Evolutionary conservation across 2,888 invertebrate genomes (phyloP).

Genomic region (Cybosia mesomella): DNA sequence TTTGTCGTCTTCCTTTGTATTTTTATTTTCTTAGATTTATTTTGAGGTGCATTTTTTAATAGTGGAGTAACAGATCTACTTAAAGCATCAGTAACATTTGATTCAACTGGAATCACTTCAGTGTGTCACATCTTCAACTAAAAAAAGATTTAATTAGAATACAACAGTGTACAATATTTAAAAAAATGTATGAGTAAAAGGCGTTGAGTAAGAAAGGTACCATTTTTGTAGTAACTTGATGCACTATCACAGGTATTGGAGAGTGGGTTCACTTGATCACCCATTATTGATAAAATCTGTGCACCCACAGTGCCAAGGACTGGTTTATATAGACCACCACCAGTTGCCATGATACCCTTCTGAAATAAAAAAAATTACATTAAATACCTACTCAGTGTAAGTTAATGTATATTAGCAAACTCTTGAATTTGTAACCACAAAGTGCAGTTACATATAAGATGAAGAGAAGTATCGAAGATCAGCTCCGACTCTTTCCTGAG

Average conservation of each 20-base stretch:
- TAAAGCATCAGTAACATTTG: constrained; percentile 26
- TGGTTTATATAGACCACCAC: constrained; percentile 3
- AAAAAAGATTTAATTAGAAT: constrained; percentile 26
- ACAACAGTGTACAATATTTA: constrained; percentile 29
- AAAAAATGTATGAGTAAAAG: constrained; percentile 29
- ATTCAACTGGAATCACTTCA: constrained; percentile 22
- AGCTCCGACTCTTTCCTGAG: too few relatives aligned
- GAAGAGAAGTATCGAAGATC: too few relatives aligned
- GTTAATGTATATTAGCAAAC: too few relatives aligned
- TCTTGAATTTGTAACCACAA: too few relatives aligned
- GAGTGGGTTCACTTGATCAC: constrained; percentile 13
- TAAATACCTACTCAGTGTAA: not conserved
- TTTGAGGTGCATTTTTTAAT: not conserved
- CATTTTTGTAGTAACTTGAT: constrained; percentile 32
- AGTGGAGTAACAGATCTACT: not conserved
- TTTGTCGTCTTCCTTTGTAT: not conserved
- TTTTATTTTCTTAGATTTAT: constrained; percentile 27
- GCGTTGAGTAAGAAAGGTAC: constrained; percentile 14
- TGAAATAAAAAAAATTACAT: not conserved
- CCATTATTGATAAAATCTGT: constrained; percentile 12
- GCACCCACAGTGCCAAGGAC: constrained; percentile 2
- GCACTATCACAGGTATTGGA: constrained; percentile 14
- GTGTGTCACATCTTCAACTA: constrained; percentile 25
- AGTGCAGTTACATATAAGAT: too few relatives aligned
- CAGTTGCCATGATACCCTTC: not conserved